Evolutionary conservation across 1,140 invertebrate genomes (phyloP).

Genomic region (Brachionus asplanchnoidis): DNA sequence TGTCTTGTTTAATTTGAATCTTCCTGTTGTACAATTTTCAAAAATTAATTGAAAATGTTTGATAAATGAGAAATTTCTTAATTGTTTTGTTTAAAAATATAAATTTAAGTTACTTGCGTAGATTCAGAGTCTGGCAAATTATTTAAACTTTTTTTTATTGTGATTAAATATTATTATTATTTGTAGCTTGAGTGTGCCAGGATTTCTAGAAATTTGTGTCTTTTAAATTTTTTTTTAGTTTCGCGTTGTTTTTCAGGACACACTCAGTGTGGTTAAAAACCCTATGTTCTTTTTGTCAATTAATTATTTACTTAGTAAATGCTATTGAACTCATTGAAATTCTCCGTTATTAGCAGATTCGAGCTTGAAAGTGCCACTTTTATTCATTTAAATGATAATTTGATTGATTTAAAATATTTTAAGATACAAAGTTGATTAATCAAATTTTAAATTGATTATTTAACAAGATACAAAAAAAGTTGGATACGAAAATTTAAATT

Average conservation of each 20-base stretch:
- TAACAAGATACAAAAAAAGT: background rate
- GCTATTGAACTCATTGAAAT: background rate
- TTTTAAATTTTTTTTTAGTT: background rate
- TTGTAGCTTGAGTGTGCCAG: background rate
- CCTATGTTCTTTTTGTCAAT: background rate
- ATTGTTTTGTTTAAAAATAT: background rate
- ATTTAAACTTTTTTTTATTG: background rate
- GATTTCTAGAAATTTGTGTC: background rate
- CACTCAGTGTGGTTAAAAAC: background rate
- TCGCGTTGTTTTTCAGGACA: background rate
- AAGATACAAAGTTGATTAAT: background rate
- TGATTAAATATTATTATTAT: background rate
- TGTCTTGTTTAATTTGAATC: no score
- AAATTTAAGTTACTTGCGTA: background rate
- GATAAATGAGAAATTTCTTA: no score
- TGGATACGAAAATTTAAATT: no score
- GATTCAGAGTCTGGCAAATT: background rate
- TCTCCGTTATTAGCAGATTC: background rate
- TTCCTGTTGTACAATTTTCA: no score
- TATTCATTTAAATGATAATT: background rate
- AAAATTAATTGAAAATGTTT: no score
- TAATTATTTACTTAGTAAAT: background rate
- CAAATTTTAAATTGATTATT: background rate
- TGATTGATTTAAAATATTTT: background rate
- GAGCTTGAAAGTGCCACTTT: background rate